Evolutionary conservation across 2,888 invertebrate species (phyloP), one percentile per base, ranked within the genome.

Genomic region (Athalia rosae): DNA sequence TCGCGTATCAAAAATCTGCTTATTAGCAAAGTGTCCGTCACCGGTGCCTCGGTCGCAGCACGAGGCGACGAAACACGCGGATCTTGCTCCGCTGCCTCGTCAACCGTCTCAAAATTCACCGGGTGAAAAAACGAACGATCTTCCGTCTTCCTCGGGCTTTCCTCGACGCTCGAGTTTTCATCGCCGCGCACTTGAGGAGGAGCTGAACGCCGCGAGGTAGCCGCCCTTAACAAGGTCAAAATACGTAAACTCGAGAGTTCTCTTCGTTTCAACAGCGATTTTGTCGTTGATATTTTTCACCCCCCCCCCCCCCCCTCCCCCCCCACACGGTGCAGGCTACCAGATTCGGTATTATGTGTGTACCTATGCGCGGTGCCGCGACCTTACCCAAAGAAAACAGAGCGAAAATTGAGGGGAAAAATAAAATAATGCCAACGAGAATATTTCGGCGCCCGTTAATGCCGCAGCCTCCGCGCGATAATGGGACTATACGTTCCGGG

Each of bases 381-480:
- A 47, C 47, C 73, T 61, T 61, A 61, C 15, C 61, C 66, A 53
- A 66, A 50, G 77, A 81, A 81, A 71, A 77, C 71, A 77, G 47
- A 48, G 62, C 71, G 71, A 77, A 80, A 74, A 61, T n/a, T n/a
- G n/a, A 7, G n/a, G n/a, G 11, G 53, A 11, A n/a, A 4, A 53
- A 53, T 11, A 6, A 53, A n/a, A 53, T 11, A 71, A 8, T 11
- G 64, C 82, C 82, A 84, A 84, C 82, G 83, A 82, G 82, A 69
- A 79, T n/a, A n/a, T 81, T 83, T 82, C 78, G 85, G 85, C 83
- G 85, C 83, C 85, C 67, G 80, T 82, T 80, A 67, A 80, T 77
- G 50, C 61, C 41, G n/a, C n/a, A n/a, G n/a, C n/a, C n/a, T n/a
- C n/a, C n/a, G 61, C 53, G 71, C 48, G 69, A 73, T 13, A 61